phyloP scores from a whole-genome alignment of 2,888 invertebrate genomes.

The Campoplex nolae region DNA sequence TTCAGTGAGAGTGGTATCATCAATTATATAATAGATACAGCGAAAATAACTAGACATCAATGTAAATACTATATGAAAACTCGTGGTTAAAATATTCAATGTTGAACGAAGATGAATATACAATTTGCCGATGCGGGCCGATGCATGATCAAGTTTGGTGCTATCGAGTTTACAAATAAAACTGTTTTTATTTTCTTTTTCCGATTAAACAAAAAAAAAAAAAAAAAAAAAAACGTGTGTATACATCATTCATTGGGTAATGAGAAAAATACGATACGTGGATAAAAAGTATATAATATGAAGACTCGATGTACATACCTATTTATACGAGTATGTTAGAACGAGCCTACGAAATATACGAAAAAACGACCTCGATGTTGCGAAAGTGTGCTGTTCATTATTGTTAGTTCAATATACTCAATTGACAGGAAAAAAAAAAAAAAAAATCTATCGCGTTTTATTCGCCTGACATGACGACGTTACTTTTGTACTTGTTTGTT shows the following conservation, averaged over 20 bases:
- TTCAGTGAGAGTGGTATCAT: slow-evolving; percentile 18
- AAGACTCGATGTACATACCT: slow-evolving; percentile 61
- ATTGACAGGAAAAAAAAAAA: neutral
- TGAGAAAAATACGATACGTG: slow-evolving; percentile 9
- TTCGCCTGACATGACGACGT: neutral
- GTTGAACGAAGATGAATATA: slow-evolving; percentile 21
- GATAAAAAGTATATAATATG: slow-evolving; percentile 25
- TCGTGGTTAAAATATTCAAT: slow-evolving; percentile 50
- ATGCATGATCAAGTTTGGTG: slow-evolving; percentile 30
- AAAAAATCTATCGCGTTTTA: neutral
- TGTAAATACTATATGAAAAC: slow-evolving; percentile 60
- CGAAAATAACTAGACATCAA: slow-evolving; percentile 43
- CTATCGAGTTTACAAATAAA: slow-evolving; percentile 18
- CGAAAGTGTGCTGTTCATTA: slow-evolving; percentile 17
- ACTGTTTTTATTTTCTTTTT: neutral
- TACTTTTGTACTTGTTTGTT: no score
- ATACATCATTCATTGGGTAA: slow-evolving; percentile 12
- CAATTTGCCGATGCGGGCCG: slow-evolving; percentile 20
- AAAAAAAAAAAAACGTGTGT: neutral
- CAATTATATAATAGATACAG: neutral
- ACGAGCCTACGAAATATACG: slow-evolving; percentile 22
- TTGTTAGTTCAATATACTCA: slow-evolving; percentile 6
- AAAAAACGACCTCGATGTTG: slow-evolving; percentile 24
- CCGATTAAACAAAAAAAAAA: neutral
- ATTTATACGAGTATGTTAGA: slow-evolving; percentile 66